Base-by-base conservation (phyloP, 53 echinoderm and acorn worm genomes). In the Henricia sp. region DNA sequence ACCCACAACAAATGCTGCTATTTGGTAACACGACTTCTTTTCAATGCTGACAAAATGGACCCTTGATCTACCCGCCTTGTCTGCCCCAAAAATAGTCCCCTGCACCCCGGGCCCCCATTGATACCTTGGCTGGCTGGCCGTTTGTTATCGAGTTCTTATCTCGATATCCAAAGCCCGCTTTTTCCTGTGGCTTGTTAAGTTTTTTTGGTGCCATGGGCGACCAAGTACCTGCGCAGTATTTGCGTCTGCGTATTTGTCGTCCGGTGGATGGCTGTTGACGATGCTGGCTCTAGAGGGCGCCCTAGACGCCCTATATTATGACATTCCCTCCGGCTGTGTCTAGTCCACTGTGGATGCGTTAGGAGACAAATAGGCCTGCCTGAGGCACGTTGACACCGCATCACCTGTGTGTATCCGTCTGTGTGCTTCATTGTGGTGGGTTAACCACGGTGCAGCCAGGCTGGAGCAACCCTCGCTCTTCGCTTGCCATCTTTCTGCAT, bases 251-350 rank as follows among this genome's bases (percentile, higher is more conserved):
- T 36, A 36, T 25, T 5, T 3, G 66, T 16, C 12, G 66, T 67
- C 6, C 40, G 42, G 27, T 74, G 34, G 55, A 35, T 36, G 11
- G 33, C 44, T 59, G 77, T 60, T 29, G 50, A 50, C 34, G 62
- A 62, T 13, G 64, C 46, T 21, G 64, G 33, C 80, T 50, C 80
- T 80, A 64, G 80, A 23, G 62, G 80, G 80, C 80, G 80, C 80
- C 50, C 63, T 80, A 0, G 43, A 41, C 33, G 63, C 80, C 16
- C 80, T 19, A 44, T 64, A 64, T 71, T 20, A 60, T 44, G 46
- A 62, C 62, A 77, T 63, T 44, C 41, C 56, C 10, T 14, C 59
- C 36, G 42, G 36, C 46, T 48, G 10, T 13, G 2, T 30, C 12
- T 72, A 34, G 51, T 4, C 29, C 23, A 19, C n/a, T 55, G 27